Percentiles rank a stretch among this genome's conserved stretches.
phyloP scores from a whole-genome alignment of 2,113 vertebrate species.

The Pachycephala philippinensis region DNA sequence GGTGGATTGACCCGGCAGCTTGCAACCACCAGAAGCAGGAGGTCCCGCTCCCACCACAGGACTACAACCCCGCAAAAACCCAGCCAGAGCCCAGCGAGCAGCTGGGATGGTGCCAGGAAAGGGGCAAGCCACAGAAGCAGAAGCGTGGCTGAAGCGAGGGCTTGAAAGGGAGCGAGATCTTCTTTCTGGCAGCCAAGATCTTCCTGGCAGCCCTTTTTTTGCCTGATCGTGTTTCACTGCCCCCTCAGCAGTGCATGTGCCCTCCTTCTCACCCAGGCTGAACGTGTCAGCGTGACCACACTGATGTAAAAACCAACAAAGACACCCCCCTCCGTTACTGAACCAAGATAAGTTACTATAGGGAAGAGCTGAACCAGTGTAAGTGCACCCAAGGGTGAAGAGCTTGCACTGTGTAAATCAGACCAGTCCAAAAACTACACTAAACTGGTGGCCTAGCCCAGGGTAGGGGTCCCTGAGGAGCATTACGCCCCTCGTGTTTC shows the following conservation, averaged over 20 bases:
- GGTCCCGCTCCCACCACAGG: background rate
- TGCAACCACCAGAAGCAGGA: background rate
- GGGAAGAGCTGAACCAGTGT: background rate
- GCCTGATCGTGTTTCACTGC: background rate
- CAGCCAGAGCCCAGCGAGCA: background rate
- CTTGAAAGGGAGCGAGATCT: background rate
- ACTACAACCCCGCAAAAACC: background rate
- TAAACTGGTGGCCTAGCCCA: background rate
- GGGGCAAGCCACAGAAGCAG: background rate
- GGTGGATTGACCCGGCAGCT: rapidly evolving
- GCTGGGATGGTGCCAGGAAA: background rate
- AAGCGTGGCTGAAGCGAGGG: background rate
- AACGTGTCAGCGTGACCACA: background rate
- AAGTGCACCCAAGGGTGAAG: background rate
- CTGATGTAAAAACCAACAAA: background rate
- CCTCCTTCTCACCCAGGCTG: background rate
- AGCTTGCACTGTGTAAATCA: background rate
- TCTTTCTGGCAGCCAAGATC: background rate
- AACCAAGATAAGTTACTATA: rapidly evolving
- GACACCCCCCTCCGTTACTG: rapidly evolving
- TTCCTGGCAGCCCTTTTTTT: background rate
- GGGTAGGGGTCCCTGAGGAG: background rate
- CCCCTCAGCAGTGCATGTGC: background rate
- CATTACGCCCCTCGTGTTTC: rapidly evolving
- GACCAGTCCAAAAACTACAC: background rate